These are phyloP conservation scores for Acanthosepion esculentum DNA, from an alignment of 2,888 invertebrate genomes.

Conservation along the genomic window DNA sequence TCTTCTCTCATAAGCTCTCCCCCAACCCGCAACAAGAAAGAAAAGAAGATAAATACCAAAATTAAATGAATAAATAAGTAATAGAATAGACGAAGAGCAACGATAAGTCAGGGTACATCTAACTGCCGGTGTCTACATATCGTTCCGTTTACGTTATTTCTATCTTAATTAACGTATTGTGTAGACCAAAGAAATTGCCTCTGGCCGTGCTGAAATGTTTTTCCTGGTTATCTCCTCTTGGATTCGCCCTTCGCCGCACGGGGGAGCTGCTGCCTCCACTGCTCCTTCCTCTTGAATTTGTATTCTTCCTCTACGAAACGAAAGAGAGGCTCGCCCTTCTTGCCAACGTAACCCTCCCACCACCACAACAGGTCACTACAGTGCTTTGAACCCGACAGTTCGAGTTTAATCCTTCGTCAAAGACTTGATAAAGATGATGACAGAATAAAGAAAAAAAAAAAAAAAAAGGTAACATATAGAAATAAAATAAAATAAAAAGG, in stretches of 20 bases:
- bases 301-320: background rate
- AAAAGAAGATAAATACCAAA: too few relatives aligned
- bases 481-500: too few relatives aligned
- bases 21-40: background rate
- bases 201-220: slow-evolving; percentile 41
- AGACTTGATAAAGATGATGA: background rate
- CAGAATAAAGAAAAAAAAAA: too few relatives aligned
- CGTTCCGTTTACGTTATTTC: background rate
- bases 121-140: background rate
- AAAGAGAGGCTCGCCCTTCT: background rate
- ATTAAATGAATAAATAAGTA: background rate
- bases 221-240: slow-evolving; percentile 40
- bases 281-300: background rate
- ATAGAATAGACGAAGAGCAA: background rate
- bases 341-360: background rate
- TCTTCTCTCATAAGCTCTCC: background rate
- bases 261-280: slow-evolving; percentile 6
- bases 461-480: background rate
- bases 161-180: slow-evolving; percentile 42
- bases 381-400: too few relatives aligned
- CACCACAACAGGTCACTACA: too few relatives aligned
- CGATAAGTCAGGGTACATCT: background rate
- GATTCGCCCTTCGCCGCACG: background rate
- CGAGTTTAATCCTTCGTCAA: too few relatives aligned
- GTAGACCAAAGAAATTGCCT: slow-evolving; percentile 40